Base-by-base conservation (phyloP, 2,888 invertebrate genomes). In the Plagiodera versicolora region DNA sequence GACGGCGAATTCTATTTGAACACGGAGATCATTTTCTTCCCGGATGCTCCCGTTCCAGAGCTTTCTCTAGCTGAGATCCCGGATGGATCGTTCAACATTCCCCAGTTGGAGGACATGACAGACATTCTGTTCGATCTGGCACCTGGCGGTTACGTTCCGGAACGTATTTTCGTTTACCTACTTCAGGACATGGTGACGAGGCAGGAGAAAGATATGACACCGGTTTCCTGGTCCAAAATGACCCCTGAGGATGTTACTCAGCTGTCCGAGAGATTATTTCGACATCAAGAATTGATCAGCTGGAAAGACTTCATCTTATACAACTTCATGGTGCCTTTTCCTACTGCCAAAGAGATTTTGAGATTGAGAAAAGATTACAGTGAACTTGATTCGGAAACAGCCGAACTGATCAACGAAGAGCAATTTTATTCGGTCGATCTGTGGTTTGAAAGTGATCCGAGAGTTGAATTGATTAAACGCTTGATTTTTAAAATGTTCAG, bases 251-350 rank as follows among this genome's bases (percentile, higher is more conserved):
- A 77, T 14, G 66, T 81, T 9, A 59, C 70, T 2, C 61, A 56
- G 10, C 46, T 76, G 5, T 79, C 85, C 0, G 74, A 74, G 53
- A 67, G 75, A 32, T 62, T 87, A 14, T 89, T 85, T 72, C 86
- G 86, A 0, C 81, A 83, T 47, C 80, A 81, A 0, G 82, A 82
- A 9, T 84, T 83, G 63, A 71, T 88, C 9, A 85, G 87, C 69
- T 89, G 89, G 89, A 83, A 84, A 70, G 87, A 89, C 74, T 89
- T 89, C 70, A 77, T 89, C 10, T 80, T 89, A 65, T 84, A 83
- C 70, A 85, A 85, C 71, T 73, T 87, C 30, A 81, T 84, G 67
- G 72, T 88, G 9, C 77, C 80, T 46, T 84, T 81, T 73, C 88
- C 89, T 0, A 82, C 77, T 0, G 75, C 82, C 30, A 80, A 81